Evolutionary conservation across 1,140 invertebrate genomes (phyloP).

Genomic region (Neodiprion pinetum): DNA sequence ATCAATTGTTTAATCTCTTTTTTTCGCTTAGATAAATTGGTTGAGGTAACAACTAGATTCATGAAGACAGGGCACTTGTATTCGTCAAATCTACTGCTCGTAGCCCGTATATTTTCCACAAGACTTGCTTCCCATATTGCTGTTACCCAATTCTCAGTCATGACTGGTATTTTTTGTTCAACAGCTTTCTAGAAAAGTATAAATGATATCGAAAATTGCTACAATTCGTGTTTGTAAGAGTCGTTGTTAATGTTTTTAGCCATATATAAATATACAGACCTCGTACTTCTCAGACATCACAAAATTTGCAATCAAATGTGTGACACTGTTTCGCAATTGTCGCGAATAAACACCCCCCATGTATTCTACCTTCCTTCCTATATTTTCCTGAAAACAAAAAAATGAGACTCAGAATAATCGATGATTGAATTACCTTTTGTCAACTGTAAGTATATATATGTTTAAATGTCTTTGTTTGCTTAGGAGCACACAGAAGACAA

Average conservation of each 20-base stretch:
- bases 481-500: too few relatives aligned
- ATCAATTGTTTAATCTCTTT: conserved; percentile 78
- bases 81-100: conserved; percentile 69
- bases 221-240: conserved; percentile 22
- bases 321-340: conserved; percentile 74
- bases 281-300: conserved; percentile 78
- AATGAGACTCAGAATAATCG: too few relatives aligned
- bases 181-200: conserved; percentile 69
- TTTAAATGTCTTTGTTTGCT: background rate
- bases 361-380: conserved; percentile 75
- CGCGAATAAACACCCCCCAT: conserved; percentile 85
- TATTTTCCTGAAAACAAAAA: conserved; percentile 62
- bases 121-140: conserved; percentile 79
- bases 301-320: conserved; percentile 82
- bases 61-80: conserved; percentile 81
- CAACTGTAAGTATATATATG: conserved; percentile 7
- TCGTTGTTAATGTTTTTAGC: conserved; percentile 27
- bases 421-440: background rate
- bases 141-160: conserved; percentile 81
- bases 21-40: conserved; percentile 71
- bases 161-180: conserved; percentile 74
- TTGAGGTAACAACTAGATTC: conserved; percentile 80
- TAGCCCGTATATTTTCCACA: conserved; percentile 67
- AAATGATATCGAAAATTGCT: conserved; percentile 16
- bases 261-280: conserved; percentile 57